Base-by-base conservation (phyloP, 2,797 vertebrate genomes). In the Ataeniobius toweri region DNA sequence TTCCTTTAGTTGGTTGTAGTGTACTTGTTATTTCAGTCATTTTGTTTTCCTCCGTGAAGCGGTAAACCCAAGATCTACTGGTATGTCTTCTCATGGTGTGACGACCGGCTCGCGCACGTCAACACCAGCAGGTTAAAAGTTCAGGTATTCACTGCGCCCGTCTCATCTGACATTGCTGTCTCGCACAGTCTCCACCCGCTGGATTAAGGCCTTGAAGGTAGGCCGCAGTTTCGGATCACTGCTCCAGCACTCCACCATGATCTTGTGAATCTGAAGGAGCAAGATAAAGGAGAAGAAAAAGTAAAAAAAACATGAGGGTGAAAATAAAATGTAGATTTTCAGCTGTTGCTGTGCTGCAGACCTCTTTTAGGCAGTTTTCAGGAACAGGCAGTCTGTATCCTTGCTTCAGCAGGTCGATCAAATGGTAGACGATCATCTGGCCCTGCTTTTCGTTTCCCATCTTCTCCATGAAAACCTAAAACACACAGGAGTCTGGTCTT, bases 371-470 rank as follows among this genome's bases (percentile, higher is more conserved):
- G 79, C 97, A 99, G 16, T 92, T 95, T 5, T 96, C 95, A 9
- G 98, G 98, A 78, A 95, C 93, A 0, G 97, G 97, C 9, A 99
- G 87, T 85, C 98, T 94, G 69, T 96, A 97, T 56, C 96, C 96
- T 36, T 94, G 95, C 88, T 97, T 98, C 80, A 96, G 90, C 85
- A 99, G 96, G 78, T 98, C 97, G 82, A 98, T 97, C 85, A 99
- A 94, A 88, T 99, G 97, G 91, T 98, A 99, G 2, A 99, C 98
- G 63, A 99, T 99, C 98, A 99, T 99, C 94, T 99, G 98, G 48
- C 98, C 98, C 90, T 99, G 98, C 88, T 99, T 99, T 89, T 99
- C 98, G 71, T 96, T 96, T 26, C 98, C 98, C 94, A 99, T 99
- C 95, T 96, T 97, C 58, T 97, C 96, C 98, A 99, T 98, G 85